Base-by-base conservation (phyloP, 2,113 vertebrate genomes). In the Fulica atra region DNA sequence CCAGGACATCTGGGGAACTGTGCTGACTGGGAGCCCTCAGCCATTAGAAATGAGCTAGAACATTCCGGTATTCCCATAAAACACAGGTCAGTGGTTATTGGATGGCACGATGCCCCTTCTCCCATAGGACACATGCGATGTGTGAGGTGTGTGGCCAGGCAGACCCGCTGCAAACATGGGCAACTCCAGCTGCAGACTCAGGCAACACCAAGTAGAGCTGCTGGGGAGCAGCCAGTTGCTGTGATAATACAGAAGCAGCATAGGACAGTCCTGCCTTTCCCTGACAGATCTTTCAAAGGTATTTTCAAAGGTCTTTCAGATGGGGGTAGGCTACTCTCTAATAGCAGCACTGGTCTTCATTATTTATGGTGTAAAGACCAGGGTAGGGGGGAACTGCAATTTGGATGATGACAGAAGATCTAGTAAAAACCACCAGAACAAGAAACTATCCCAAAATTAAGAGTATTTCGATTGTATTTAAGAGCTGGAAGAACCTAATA, bases 341-440 rank as follows among this genome's bases (percentile, higher is more conserved):
- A 51, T 0, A 69, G 31, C 12, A 13, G 24, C 40, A 18, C 66
- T 61, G 46, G 14, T 63, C 76, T 59, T 78, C 31, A 44, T 70
- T 86, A 80, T 53, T 89, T 61, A 61, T 15, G 56, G 36, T 46
- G 61, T 40, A 46, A 70, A 88, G 66, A 81, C 7, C 6, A 23
- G 10, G 48, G 10, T 23, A 21, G 48, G 4, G 46, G 59, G 13
- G 2, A 9, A 57, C 56, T 53, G 36, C 46, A 65, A 85, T 73
- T 35, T 73, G 54, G 59, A 71, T 46, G 69, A 40, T 35, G 51
- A 66, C 54, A 89, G n/a, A 86, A 86, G 31, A 73, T 44, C 63
- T 83, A 68, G 89, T 82, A 64, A 85, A 95, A 89, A 81, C n/a
- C 73, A 88, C 31, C 36, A 72, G n/a, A 57, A 85, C 50, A 80